These are phyloP conservation scores for Periphyllus acericola DNA, from an alignment of 2,888 invertebrate species.

Conservation along the genomic window DNA sequence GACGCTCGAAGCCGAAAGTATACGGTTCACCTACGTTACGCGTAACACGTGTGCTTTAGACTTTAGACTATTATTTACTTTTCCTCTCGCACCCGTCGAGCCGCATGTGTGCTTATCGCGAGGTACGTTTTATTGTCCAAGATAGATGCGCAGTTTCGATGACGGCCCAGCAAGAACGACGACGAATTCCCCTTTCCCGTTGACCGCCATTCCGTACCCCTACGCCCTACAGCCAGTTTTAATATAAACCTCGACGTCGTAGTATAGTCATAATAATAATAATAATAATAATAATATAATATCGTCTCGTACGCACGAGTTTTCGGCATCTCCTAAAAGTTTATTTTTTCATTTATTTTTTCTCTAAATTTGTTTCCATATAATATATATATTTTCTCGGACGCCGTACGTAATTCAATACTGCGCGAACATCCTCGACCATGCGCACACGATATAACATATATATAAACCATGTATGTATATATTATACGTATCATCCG, in stretches of 20 bases:
- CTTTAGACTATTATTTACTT: not conserved
- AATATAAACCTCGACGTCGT: not conserved
- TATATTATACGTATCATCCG: too few species aligned
- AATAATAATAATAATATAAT: not conserved
- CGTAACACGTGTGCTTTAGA: not conserved
- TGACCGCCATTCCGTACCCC: not conserved
- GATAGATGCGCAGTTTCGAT: not conserved
- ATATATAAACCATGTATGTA: too few species aligned
- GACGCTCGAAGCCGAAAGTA: not conserved
- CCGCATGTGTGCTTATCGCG: not conserved
- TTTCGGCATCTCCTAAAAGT: not conserved
- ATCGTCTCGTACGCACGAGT: not conserved
- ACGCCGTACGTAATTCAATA: conserved; percentile 4
- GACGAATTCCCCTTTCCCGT: not conserved
- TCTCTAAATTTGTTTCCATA: not conserved
- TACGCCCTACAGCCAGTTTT: not conserved
- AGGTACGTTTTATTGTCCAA: not conserved
- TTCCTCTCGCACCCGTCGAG: not conserved
- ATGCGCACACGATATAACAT: not conserved
- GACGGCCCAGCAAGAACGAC: not conserved
- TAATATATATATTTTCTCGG: not conserved
- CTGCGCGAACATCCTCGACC: not conserved
- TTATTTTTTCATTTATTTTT: conserved; percentile 4
- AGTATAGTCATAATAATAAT: too few species aligned
- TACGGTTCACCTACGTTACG: not conserved